These are phyloP conservation scores for Sicus ferrugineus DNA, from an alignment of 2,888 invertebrate genomes.

Conservation along the genomic window DNA sequence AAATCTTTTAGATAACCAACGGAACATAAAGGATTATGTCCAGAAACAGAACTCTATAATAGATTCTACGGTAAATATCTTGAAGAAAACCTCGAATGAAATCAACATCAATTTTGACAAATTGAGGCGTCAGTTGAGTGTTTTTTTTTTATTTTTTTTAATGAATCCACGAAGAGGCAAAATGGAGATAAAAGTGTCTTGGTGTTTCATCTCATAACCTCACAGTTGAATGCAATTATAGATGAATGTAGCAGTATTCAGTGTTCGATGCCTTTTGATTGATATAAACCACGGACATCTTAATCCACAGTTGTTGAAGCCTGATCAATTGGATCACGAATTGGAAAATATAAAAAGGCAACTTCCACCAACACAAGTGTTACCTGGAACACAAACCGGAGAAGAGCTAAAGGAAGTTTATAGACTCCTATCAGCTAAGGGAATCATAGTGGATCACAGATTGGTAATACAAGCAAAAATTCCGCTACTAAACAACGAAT, in stretches of 20 bases:
- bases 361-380: background rate
- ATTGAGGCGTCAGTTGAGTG: background rate
- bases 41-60: slow-evolving; percentile 28
- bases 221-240: slow-evolving; percentile 5
- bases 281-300: slow-evolving; percentile 28
- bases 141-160: too few relatives aligned
- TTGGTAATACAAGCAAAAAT: slow-evolving; percentile 26
- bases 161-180: too few relatives aligned
- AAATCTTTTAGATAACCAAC: slow-evolving; percentile 24
- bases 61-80: slow-evolving; percentile 28
- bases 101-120: slow-evolving; percentile 23
- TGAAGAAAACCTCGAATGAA: slow-evolving; percentile 33
- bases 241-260: slow-evolving; percentile 18
- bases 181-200: slow-evolving; percentile 7
- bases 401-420: slow-evolving; percentile 19
- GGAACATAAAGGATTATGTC: slow-evolving; percentile 17
- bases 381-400: slow-evolving; percentile 14
- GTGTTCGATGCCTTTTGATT: slow-evolving; percentile 20
- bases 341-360: slow-evolving; percentile 13
- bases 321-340: slow-evolving; percentile 5
- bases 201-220: background rate
- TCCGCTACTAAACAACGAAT: slow-evolving; percentile 20
- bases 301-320: slow-evolving; percentile 21
- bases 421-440: slow-evolving; percentile 19
- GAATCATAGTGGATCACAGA: slow-evolving; percentile 15